Conservation (phyloP, 2,888 invertebrate species). For the Latrodectus hesperus region DNA sequence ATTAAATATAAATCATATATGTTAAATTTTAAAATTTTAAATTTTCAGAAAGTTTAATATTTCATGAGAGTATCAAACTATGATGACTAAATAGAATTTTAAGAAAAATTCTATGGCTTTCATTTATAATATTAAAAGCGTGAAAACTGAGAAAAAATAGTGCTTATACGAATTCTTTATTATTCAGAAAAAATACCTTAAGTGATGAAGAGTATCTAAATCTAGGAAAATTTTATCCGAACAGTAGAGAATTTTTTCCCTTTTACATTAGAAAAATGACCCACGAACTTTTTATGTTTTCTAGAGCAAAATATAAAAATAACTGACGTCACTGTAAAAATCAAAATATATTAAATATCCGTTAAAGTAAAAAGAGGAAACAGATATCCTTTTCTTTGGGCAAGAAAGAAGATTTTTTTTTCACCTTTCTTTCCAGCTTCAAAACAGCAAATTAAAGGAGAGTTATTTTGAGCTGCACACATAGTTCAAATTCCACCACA, state of each 20-base stretch:
- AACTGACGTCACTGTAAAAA: constrained; percentile 62
- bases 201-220: no score
- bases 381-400: constrained; percentile 58
- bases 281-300: neutral
- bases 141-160: no score
- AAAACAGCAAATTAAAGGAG: constrained; percentile 64
- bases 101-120: no score
- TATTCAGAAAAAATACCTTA: no score
- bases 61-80: no score
- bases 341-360: constrained; percentile 68
- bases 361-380: constrained; percentile 59
- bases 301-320: constrained; percentile 22
- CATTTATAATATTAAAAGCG: no score
- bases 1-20: no score
- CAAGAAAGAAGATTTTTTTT: constrained; percentile 7
- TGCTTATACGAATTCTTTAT: no score
- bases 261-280: neutral
- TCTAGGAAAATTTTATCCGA: neutral
- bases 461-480: constrained; percentile 63
- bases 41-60: no score
- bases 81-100: no score
- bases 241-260: neutral
- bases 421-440: neutral
- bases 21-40: no score
- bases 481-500: constrained; percentile 64